Evolutionary conservation across 1,140 invertebrate genomes (phyloP).

Genomic region (Polypedilum vanderplanki): DNA sequence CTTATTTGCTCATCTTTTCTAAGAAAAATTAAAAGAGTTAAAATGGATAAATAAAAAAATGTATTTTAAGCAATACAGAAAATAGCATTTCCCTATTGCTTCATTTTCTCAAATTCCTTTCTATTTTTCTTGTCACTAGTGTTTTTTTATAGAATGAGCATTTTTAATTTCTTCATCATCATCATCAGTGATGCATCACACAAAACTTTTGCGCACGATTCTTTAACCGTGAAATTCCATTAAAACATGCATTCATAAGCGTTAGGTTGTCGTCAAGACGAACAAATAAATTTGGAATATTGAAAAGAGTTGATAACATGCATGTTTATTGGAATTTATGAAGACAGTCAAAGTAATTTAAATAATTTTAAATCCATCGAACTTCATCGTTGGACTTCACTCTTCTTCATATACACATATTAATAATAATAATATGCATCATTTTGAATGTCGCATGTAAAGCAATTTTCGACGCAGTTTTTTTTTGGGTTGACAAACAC

Average conservation of each 20-base stretch:
- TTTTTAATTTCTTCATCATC: neutral
- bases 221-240: constrained; percentile 6
- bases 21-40: no score
- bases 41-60: no score
- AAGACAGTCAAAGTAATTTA: constrained; percentile 7
- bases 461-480: neutral
- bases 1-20: no score
- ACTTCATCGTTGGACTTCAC: neutral
- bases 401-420: neutral
- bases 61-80: no score
- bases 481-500: constrained; percentile 15
- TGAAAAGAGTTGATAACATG: neutral
- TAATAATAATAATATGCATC: constrained; percentile 7
- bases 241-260: neutral
- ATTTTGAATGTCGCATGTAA: constrained; percentile 1
- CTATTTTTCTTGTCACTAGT: no score
- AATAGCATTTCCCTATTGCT: no score
- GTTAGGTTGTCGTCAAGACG: neutral
- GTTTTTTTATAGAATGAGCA: no score
- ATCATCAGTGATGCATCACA: neutral
- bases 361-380: neutral
- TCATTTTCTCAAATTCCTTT: no score
- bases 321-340: neutral
- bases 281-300: constrained; percentile 19
- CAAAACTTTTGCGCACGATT: neutral